Percentiles rank a stretch among this genome's conserved stretches.
These are phyloP conservation scores for Ispidina picta DNA, from an alignment of 2,797 vertebrate genomes.

Conservation along the genomic window DNA sequence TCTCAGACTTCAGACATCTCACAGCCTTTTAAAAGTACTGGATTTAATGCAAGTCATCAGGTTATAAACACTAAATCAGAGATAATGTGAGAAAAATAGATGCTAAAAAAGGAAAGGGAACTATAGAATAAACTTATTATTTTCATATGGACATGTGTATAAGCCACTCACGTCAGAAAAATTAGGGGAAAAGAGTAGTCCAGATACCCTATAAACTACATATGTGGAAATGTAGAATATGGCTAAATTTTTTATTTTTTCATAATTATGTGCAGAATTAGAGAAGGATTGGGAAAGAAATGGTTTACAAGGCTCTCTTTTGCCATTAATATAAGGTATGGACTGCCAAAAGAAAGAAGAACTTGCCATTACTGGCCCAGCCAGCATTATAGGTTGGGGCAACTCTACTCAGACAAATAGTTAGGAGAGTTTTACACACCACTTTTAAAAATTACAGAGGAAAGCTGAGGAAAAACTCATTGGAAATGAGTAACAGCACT, in stretches of 20 bases:
- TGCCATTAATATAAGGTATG: not conserved
- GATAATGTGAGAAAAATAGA: not conserved
- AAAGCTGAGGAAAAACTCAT: not conserved
- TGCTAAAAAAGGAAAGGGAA: not conserved
- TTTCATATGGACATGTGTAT: not conserved
- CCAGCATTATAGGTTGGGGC: not conserved
- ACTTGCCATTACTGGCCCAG: not conserved
- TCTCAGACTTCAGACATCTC: not conserved
- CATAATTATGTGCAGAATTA: not conserved
- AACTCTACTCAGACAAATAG: not conserved
- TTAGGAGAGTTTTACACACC: not conserved
- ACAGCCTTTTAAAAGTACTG: not conserved
- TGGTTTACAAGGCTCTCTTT: not conserved
- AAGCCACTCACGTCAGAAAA: not conserved
- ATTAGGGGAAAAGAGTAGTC: not conserved
- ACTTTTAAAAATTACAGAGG: not conserved
- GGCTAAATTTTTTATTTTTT: not conserved
- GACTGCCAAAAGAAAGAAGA: not conserved
- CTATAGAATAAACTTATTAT: not conserved
- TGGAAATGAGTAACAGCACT: fast-evolving
- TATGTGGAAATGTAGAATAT: not conserved
- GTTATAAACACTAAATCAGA: not conserved
- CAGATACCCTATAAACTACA: not conserved
- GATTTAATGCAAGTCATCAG: not conserved
- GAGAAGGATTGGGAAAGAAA: not conserved